Conservation (phyloP, 2,113 vertebrate species). For the Oreocharis arfaki region DNA sequence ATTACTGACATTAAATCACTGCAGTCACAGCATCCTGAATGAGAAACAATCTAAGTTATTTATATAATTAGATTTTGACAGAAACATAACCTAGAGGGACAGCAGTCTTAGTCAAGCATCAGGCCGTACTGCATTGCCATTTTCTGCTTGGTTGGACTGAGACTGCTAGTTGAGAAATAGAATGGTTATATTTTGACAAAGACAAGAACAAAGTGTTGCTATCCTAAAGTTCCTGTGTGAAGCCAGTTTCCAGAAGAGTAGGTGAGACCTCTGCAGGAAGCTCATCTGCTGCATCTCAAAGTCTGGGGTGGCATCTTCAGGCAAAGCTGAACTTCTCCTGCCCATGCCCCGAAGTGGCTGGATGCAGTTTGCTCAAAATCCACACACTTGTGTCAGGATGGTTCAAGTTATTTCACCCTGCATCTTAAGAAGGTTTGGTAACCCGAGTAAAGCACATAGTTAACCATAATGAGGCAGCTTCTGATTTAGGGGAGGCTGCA, state of each 20-base stretch:
- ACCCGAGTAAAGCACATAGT: neutral
- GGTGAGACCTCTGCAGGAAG: neutral
- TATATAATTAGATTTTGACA: neutral
- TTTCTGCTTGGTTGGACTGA: neutral
- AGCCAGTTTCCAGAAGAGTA: neutral
- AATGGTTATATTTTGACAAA: neutral
- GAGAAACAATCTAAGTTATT: neutral
- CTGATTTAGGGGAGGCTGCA: neutral
- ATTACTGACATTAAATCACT: constrained; percentile 1
- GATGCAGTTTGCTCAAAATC: neutral
- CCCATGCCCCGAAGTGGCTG: rapidly evolving
- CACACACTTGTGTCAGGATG: neutral
- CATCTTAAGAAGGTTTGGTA: neutral
- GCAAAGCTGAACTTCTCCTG: neutral
- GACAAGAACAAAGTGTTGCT: neutral
- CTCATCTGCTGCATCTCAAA: neutral
- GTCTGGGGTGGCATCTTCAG: neutral
- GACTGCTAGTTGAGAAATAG: neutral
- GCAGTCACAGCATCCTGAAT: neutral
- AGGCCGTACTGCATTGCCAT: neutral
- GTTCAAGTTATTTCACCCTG: neutral
- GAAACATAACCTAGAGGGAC: neutral
- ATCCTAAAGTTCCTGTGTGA: neutral
- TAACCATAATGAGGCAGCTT: neutral
- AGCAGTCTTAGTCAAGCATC: neutral